phyloP scores from a whole-genome alignment of 2,888 invertebrate genomes.

The Phytoseiulus persimilis region DNA sequence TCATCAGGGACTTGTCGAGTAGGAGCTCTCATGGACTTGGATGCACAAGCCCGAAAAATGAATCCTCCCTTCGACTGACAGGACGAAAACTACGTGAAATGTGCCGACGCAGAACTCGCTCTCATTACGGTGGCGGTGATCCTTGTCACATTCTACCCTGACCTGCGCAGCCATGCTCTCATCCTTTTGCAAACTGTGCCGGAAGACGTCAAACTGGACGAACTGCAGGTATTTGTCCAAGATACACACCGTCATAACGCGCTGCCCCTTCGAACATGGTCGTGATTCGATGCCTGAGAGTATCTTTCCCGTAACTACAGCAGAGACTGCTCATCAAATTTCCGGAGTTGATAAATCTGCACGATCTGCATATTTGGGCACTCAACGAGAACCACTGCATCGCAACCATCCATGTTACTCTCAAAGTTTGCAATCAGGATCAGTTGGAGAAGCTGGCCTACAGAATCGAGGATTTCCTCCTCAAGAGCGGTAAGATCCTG shows the following conservation, averaged over 20 bases:
- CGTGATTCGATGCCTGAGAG: neutral
- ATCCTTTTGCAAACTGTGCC: conserved; percentile 87
- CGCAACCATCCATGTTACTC: conserved; percentile 40
- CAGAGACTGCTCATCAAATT: conserved; percentile 40
- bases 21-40: no score
- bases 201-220: conserved; percentile 69
- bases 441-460: conserved; percentile 49
- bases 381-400: conserved; percentile 34
- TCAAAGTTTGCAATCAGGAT: neutral
- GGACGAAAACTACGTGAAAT: conserved; percentile 58
- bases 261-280: neutral
- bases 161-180: conserved; percentile 74
- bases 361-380: conserved; percentile 40
- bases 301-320: conserved; percentile 42
- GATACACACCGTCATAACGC: neutral
- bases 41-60: neutral
- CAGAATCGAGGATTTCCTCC: conserved; percentile 65
- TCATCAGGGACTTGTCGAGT: no score
- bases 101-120: conserved; percentile 65
- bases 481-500: conserved; percentile 70
- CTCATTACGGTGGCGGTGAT: conserved; percentile 65
- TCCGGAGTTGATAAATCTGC: conserved; percentile 38
- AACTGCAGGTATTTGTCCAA: conserved; percentile 59
- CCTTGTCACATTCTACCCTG: conserved; percentile 67
- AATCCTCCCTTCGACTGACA: neutral